These are phyloP conservation scores for Denticeps clupeoides DNA, from an alignment of 2,797 vertebrate genomes.

Conservation along the genomic window DNA sequence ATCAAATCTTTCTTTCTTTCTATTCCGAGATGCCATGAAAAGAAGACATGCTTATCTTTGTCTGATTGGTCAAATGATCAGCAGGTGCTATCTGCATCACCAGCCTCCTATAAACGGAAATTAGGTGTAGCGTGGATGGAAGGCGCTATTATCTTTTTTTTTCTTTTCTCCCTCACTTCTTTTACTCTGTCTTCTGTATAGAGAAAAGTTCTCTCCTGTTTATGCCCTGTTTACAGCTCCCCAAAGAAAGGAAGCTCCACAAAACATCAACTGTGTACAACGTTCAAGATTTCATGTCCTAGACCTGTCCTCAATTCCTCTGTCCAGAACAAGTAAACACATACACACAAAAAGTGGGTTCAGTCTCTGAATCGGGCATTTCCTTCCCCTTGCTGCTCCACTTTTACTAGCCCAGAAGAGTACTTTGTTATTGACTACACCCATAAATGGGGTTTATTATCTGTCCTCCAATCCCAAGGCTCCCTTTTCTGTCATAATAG, in stretches of 20 bases:
- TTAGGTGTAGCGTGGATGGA: conserved; percentile 27
- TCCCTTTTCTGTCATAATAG: conserved; percentile 40
- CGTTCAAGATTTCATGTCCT: too few relatives aligned
- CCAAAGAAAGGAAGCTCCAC: conserved; percentile 24
- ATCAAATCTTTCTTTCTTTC: conserved; percentile 33
- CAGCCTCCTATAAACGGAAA: conserved; percentile 27
- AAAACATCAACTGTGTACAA: too few relatives aligned
- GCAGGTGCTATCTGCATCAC: conserved; percentile 30
- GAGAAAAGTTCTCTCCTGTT: conserved; percentile 30
- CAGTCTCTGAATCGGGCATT: too few relatives aligned
- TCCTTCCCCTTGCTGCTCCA: conserved; percentile 1
- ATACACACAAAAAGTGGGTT: conserved; percentile 20
- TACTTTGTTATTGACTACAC: conserved; percentile 47
- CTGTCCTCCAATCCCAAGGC: conserved; percentile 41
- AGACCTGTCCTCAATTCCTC: too few relatives aligned
- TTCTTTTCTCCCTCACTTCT: not conserved
- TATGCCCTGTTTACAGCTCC: conserved; percentile 32
- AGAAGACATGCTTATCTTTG: conserved; percentile 26
- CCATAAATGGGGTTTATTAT: conserved; percentile 47
- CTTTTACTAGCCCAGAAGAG: conserved; percentile 11
- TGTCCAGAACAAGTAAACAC: conserved; percentile 28
- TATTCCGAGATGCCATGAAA: conserved; percentile 1
- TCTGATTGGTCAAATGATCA: conserved; percentile 21
- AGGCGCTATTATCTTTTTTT: conserved; percentile 21
- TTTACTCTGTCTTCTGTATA: not conserved